phyloP scores from a whole-genome alignment of 1,140 invertebrate genomes.

The Maconellicoccus hirsutus region DNA sequence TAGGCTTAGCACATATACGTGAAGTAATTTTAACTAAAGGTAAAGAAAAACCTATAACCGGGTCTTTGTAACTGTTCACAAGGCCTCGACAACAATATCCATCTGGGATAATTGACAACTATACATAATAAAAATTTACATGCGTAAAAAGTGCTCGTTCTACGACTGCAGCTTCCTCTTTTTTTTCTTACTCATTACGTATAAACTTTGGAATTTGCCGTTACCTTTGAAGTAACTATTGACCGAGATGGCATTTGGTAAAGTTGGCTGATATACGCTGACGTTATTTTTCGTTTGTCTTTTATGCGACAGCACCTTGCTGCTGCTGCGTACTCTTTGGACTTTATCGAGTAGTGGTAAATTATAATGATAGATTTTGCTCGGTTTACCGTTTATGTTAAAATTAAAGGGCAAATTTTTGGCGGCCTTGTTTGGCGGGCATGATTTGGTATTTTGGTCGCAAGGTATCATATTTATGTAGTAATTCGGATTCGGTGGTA shows the following conservation, averaged over 20 bases:
- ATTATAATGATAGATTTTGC: background rate
- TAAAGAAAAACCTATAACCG: too few species aligned
- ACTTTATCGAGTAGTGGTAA: background rate
- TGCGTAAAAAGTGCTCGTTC: too few species aligned
- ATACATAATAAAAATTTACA: too few species aligned
- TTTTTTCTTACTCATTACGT: background rate
- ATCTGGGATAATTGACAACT: too few species aligned
- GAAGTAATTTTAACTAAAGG: too few species aligned
- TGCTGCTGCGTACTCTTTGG: background rate
- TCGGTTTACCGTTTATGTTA: background rate
- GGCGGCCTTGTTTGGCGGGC: background rate
- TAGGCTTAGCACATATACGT: too few species aligned
- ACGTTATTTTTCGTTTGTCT: background rate
- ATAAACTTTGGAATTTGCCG: background rate
- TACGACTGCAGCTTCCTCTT: background rate
- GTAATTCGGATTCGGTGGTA: background rate
- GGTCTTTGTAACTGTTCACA: too few species aligned
- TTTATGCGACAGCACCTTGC: background rate
- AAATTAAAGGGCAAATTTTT: background rate
- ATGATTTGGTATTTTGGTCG: background rate
- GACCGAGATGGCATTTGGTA: background rate
- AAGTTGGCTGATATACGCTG: background rate
- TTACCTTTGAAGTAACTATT: background rate
- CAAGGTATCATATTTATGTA: background rate
- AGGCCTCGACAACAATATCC: too few species aligned